Evolutionary conservation across 2,888 invertebrate species (phyloP), one percentile per base, ranked within the genome.

Genomic region (Eupsilia transversa): DNA sequence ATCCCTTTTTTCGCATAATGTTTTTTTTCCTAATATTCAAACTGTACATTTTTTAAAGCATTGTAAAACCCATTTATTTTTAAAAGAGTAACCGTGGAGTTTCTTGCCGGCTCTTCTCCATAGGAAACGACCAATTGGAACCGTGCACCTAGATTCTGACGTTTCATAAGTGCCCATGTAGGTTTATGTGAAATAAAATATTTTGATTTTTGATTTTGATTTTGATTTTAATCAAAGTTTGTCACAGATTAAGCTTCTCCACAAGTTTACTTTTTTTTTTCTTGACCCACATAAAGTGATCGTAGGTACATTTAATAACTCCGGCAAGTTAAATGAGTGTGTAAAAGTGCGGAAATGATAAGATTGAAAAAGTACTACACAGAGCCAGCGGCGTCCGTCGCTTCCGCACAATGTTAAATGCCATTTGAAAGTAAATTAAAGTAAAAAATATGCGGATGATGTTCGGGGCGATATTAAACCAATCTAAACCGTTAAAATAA

Each of bases 351-450:
- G 56, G 74, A 57, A 74, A 82, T 74, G 59, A 72, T 74, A 84
- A 84, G 67, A 84, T 84, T 84, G 67, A 70, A 84, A 84, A 84
- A 84, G 85, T 84, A 82, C 82, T 72, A 41, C 49, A 57, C 35
- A 64, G 41, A 63, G 57, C 63, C 27, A 3, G 61, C 20, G 12
- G 65, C 43, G 46, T 35, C 27, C 12, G 17, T 61, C 64, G n/a
- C 17, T 35, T 69, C 43, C 12, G 17, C 30, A 33, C 38, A 23
- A 56, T 63, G 20, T 60, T 71, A 54, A 70, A 79, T 70, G 63
- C 23, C n/a, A 81, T 72, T 74, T 72, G 33, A 43, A 75, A 64
- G 60, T 74, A 67, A 49, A 70, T 72, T 69, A 63, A 71, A n/a
- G n/a, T n/a, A n/a, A n/a, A 59, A 41, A 67, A 27, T 59, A 30